These are phyloP conservation scores for Numida meleagris DNA, from an alignment of 2,113 vertebrate species.

Conservation along the genomic window DNA sequence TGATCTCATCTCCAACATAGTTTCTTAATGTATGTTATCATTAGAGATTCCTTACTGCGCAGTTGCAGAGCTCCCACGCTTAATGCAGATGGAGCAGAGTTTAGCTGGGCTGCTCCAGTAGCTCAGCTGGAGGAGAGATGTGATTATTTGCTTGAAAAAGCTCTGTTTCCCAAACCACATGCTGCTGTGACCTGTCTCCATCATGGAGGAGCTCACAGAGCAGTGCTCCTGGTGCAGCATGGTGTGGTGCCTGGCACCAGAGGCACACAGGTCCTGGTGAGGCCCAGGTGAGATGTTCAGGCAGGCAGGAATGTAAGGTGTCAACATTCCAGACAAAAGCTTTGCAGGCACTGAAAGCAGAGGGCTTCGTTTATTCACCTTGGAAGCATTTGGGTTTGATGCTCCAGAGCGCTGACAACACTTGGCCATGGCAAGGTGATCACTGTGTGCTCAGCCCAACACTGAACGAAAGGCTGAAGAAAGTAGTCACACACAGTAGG, in stretches of 20 bases:
- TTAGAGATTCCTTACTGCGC: neutral
- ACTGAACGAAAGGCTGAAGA: neutral
- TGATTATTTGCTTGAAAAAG: neutral
- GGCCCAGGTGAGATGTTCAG: neutral
- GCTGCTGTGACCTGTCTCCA: neutral
- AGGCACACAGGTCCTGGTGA: neutral
- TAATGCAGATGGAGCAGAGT: neutral
- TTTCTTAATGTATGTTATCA: neutral
- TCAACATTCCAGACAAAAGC: neutral
- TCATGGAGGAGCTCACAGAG: neutral
- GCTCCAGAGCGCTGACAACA: accelerated
- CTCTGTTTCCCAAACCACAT: neutral
- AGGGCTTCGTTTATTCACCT: neutral
- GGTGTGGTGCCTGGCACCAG: no score
- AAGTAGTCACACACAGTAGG: neutral
- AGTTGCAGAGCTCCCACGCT: neutral
- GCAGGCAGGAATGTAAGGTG: neutral
- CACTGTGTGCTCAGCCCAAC: neutral
- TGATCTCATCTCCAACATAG: neutral
- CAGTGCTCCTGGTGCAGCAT: neutral
- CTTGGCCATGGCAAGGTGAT: neutral
- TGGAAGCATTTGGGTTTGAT: neutral
- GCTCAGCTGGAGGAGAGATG: neutral
- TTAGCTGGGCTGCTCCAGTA: neutral
- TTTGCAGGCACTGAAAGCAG: neutral